Evolutionary conservation across 2,888 invertebrate species (phyloP).

Genomic region (Pecten maximus): DNA sequence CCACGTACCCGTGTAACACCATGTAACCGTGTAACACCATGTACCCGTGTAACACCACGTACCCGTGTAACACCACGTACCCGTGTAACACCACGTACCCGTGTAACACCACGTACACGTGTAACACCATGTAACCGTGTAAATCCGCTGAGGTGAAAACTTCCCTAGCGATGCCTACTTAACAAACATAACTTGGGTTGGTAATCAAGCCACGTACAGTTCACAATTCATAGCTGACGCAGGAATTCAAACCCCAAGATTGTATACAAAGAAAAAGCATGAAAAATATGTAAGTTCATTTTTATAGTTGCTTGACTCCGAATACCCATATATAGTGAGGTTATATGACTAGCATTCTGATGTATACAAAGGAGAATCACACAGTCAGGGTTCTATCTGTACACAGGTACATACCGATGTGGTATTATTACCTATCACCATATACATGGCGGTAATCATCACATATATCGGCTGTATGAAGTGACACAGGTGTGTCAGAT

Average conservation of each 20-base stretch:
- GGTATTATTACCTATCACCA: constrained; percentile 3
- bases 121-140: not conserved
- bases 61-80: not conserved
- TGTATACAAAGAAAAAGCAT: constrained; percentile 38
- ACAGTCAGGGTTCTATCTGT: not conserved
- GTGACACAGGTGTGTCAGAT: not conserved
- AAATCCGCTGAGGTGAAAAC: constrained; percentile 8
- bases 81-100: not conserved
- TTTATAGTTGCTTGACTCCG: constrained; percentile 36
- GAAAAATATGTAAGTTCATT: constrained; percentile 38
- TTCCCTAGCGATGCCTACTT: not conserved
- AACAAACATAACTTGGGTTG: not conserved
- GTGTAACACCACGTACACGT: too few relatives aligned
- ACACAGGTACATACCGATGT: not conserved
- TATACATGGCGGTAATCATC: not conserved
- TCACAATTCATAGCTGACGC: constrained; percentile 30
- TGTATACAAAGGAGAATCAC: not conserved
- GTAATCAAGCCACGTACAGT: constrained; percentile 42
- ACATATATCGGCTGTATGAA: not conserved
- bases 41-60: too few relatives aligned
- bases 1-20: too few relatives aligned
- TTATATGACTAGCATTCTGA: not conserved
- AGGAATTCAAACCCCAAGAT: constrained; percentile 42
- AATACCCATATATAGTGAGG: constrained; percentile 27
- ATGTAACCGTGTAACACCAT: too few relatives aligned